phyloP scores from a whole-genome alignment of 2,113 vertebrate species.

The Bothrops jararaca region DNA sequence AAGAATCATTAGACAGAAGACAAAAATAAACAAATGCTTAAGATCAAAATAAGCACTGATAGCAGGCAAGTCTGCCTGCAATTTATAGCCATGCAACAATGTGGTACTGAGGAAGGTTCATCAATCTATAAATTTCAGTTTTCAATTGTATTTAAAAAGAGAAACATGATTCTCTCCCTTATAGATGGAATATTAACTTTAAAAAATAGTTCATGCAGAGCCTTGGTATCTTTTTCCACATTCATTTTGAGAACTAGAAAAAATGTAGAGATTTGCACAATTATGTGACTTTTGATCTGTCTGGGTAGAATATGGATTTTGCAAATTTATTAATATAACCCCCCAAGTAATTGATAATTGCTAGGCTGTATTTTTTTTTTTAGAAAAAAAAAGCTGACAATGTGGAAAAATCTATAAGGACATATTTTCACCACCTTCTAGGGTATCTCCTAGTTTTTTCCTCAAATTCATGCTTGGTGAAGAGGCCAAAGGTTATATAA shows the following conservation, averaged over 20 bases:
- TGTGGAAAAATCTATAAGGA: background rate
- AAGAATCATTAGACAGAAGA: conserved; percentile 20
- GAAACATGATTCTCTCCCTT: background rate
- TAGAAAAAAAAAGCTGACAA: background rate
- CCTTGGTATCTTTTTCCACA: background rate
- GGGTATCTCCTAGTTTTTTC: background rate
- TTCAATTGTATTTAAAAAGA: background rate
- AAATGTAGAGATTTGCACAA: background rate
- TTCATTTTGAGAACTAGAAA: background rate
- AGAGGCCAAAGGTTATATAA: background rate
- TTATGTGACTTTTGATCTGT: background rate
- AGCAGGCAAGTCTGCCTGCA: background rate
- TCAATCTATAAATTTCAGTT: background rate
- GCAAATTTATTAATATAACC: background rate
- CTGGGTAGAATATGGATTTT: background rate
- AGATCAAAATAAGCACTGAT: background rate
- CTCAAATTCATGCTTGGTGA: background rate
- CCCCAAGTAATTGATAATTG: background rate
- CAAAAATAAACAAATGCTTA: background rate
- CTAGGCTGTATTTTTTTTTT: background rate
- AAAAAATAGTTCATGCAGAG: background rate
- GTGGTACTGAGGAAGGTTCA: background rate
- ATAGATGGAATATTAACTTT: background rate
- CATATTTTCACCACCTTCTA: background rate
- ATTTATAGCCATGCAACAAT: background rate